Base-by-base conservation (phyloP, 2,888 invertebrate species). In the Mimas tiliae region DNA sequence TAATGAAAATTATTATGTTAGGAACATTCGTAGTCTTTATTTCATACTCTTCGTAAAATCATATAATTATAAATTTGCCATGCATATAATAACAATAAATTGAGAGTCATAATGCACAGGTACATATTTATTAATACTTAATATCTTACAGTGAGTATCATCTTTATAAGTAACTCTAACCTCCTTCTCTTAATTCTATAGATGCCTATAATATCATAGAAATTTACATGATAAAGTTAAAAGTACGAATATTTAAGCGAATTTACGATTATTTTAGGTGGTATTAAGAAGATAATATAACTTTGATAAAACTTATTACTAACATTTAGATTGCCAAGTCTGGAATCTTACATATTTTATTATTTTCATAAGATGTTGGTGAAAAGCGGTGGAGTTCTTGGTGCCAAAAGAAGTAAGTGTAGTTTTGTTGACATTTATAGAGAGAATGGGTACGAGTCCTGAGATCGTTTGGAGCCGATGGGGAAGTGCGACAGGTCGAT, bases 401-500 rank as follows among this genome's bases (percentile, higher is more conserved):
- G 8, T 0, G 19, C 45, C 14, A 12, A 45, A 45, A 45, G 9
- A 45, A 45, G 11, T 4, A 9, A 47, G 33, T 55, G 53, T 34
- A 34, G 11, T 58, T 33, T 58, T 48, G 16, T 48, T 47, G 16
- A 38, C 11, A 34, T 55, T 66, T 66, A 66, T 14, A 45, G 27
- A n/a, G 50, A 65, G 48, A 80, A 72, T 6, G 75, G 79, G 65
- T 73, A 76, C 62, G 55, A 73, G 68, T 76, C 75, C 48, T 72
- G 77, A 21, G 88, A 88, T 48, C 91, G 83, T 68, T 91, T 90
- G 64, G 90, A 90, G 67, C 92, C 91, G 72, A 91, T 88, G 74
- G 93, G 92, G 78, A 92, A 88, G 64, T 85, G 83, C n/a, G 93
- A 91, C 14, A 91, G 83, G 76, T 93, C 93, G 63, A 92, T 91